Base-by-base conservation (phyloP, 2,113 vertebrate genomes). In the Phalacrocorax brasilianus region DNA sequence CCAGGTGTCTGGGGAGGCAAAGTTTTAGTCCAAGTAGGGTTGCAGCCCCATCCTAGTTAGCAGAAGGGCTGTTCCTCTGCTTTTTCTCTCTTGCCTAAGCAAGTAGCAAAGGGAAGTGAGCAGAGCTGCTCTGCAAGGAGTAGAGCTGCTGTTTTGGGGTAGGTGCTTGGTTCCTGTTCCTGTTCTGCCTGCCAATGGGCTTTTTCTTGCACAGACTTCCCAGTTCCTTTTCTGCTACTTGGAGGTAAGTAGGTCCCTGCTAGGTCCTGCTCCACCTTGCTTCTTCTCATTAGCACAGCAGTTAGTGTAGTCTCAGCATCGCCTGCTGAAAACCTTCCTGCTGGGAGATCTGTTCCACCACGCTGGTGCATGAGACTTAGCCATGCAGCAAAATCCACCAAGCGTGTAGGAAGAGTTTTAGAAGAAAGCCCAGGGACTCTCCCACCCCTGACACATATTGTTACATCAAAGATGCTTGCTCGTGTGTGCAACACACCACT, bases 311-410 rank as follows among this genome's bases (percentile, higher is more conserved):
- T 12, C 45, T 53, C 47, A 2, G 0, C 49, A 5, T 52, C 4
- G 1, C 52, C 40, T 68, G 28, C 83, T 92, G 56, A 73, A 92
- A 5, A 68, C 40, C 53, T 73, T 70, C 59, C 52, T 59, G 50
- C 50, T 75, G 90, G 40, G 67, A 63, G 42, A 63, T 76, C 35
- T 21, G 30, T 35, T 83, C 22, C 23, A 7, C 40, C 2, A 2
- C 16, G 3, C 71, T 5, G 14, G 14, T 16, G 24, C 0, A 2
- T 62, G 59, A 26, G n/a, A 19, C 27, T 56, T 1, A 2, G 7
- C 71, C 15, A 0, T 5, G 58, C 38, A 14, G 83, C 47, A 58
- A 47, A 83, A 90, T 45, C 67, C 24, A 8, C 42, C 50, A 42
- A 27, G 47, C 2, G 0, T 40, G 35, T n/a, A 38, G 30, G 75